Conservation (phyloP, 2,113 vertebrate genomes). For the Phyllopteryx taeniolatus region DNA sequence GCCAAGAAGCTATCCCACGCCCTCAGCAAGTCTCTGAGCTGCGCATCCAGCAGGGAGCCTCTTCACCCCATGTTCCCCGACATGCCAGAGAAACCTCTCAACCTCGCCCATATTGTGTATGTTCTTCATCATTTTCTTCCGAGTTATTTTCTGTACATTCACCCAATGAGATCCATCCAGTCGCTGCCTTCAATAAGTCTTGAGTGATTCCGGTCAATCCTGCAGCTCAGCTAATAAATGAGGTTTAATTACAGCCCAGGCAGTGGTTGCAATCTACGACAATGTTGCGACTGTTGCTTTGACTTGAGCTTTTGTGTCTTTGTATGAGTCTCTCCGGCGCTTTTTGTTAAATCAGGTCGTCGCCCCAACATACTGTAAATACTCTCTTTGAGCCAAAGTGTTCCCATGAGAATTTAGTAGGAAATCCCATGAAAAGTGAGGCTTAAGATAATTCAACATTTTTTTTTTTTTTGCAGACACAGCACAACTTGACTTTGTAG, state of each 20-base stretch:
- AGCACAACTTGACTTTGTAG: not conserved
- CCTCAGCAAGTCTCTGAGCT: slow-evolving; percentile 97
- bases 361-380: not conserved
- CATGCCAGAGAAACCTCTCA: slow-evolving; percentile 93
- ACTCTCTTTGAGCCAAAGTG: not conserved
- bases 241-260: slow-evolving; percentile 54
- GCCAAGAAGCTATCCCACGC: slow-evolving; percentile 98
- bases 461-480: not conserved
- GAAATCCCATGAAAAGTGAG: not conserved
- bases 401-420: slow-evolving; percentile 1
- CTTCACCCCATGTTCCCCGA: slow-evolving; percentile 94
- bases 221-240: slow-evolving; percentile 56
- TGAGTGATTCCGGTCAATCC: slow-evolving; percentile 50
- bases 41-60: slow-evolving; percentile 92
- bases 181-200: slow-evolving; percentile 29
- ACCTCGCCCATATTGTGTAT: slow-evolving; percentile 96
- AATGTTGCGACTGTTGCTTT: slow-evolving; percentile 11
- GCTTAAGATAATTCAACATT: not conserved
- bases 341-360: not conserved
- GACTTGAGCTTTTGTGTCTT: not conserved
- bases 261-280: slow-evolving; percentile 37
- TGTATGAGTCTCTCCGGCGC: not conserved
- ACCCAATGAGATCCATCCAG: not conserved
- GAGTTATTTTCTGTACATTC: not conserved
- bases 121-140: slow-evolving; percentile 66